phyloP scores from a whole-genome alignment of 2,113 vertebrate genomes.

The Malurus cyaneus region DNA sequence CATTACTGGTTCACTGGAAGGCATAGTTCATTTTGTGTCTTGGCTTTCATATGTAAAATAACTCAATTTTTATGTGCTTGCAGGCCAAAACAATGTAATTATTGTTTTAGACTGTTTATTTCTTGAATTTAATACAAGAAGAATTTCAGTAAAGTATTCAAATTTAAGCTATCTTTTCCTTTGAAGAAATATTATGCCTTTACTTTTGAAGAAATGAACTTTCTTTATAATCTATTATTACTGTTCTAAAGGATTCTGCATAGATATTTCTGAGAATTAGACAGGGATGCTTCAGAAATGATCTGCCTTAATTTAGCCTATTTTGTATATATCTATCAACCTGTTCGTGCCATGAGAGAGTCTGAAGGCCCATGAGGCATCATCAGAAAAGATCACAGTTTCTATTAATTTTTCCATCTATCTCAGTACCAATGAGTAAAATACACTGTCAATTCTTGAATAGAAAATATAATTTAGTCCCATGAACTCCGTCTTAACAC shows the following conservation, averaged over 20 bases:
- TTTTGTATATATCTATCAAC: constrained; percentile 19
- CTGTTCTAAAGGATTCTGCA: background rate
- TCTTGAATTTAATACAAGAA: background rate
- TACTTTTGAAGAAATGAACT: constrained; percentile 31
- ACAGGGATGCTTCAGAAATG: background rate
- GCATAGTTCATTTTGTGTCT: constrained; percentile 11
- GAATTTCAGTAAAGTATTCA: constrained; percentile 42
- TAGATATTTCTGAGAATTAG: constrained; percentile 18
- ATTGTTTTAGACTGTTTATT: constrained; percentile 4
- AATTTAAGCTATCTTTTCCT: constrained; percentile 13
- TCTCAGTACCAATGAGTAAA: background rate
- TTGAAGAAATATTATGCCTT: constrained; percentile 17
- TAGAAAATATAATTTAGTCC: constrained; percentile 1
- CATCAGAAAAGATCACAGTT: constrained; percentile 46
- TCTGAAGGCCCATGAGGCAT: constrained; percentile 2
- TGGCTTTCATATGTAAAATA: constrained; percentile 57
- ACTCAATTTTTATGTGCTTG: constrained; percentile 40
- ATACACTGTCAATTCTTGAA: background rate
- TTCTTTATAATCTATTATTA: constrained; percentile 20
- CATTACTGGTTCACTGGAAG: constrained; percentile 26
- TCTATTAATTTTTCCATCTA: constrained; percentile 51
- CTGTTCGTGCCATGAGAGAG: constrained; percentile 3
- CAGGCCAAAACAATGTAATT: constrained; percentile 45
- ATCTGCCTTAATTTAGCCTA: constrained; percentile 29
- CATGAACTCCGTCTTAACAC: background rate